Evolutionary conservation across 2,797 vertebrate species (phyloP), one percentile per base, ranked within the genome.

Genomic region (Iguana delicatissima): DNA sequence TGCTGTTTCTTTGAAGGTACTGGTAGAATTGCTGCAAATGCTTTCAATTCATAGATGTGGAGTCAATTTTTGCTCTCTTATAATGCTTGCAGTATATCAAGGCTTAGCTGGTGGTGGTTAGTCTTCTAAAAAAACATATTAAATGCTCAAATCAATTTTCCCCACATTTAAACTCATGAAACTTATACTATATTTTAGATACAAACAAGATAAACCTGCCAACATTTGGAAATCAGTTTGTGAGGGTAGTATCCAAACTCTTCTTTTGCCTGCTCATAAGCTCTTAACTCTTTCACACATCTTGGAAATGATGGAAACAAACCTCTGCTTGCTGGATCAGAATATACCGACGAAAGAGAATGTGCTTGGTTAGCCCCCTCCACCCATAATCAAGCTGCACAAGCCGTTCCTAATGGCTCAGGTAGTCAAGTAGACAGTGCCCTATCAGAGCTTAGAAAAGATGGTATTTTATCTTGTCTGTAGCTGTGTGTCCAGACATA

Each of bases 1-100:
- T 93, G 84, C 92, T 88, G 0, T 2, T 1, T 87, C 94, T 91
- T 57, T 89, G 93, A 74, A 59, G 29, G 16, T 93, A 62, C 89
- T 93, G 82, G 32, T 86, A 52, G 91, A 64, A 79, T 83, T 69
- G 18, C 50, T 92, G 6, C 16, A 80, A 80, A 29, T 88, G 52
- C n/a, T 84, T 90, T 88, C 86, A 62, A 3, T 9, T 77, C 72
- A 29, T 18, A 83, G 69, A 62, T 74, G 38, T 62, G 38, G 73
- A 84, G 29, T 50, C 16, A 35, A 18, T 42, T n/a, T 76, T 38
- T 62, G 18, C 13, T 79, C 18, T 38, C 26, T 79, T 87, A 46
- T 46, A 50, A 10, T 64, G 22, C 24, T 32, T 62, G 6, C 29
- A 29, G 64, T 22, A 29, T 79, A 57, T 64, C 18, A 79, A 50